Evolutionary conservation across 1,140 invertebrate genomes (phyloP).

Genomic region (Nasonia vitripennis): DNA sequence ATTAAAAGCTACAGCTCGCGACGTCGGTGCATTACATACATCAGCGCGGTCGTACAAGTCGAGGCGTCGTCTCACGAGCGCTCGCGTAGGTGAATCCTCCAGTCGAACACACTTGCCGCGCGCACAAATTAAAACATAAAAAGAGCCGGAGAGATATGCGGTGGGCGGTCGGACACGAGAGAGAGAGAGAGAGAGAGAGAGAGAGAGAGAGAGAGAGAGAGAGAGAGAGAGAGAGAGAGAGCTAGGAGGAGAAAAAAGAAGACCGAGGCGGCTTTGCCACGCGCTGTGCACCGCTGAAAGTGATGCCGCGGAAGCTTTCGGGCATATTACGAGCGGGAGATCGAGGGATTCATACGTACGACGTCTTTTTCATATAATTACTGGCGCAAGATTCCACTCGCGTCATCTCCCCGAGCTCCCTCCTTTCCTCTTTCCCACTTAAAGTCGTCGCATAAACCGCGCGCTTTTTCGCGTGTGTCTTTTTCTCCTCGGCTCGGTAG

Average conservation of each 20-base stretch:
- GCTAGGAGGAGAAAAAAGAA: background rate
- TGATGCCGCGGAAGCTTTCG: conserved; percentile 36
- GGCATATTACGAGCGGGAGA: conserved; percentile 52
- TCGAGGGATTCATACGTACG: conserved; percentile 59
- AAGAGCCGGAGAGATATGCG: conserved; percentile 44
- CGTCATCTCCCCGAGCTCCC: conserved; percentile 41
- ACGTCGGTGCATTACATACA: background rate
- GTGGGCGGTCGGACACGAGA: conserved; percentile 17
- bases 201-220: too few species aligned
- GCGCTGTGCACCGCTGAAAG: background rate
- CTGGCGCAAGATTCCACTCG: conserved; percentile 68
- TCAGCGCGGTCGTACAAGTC: background rate
- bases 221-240: too few species aligned
- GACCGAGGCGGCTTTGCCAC: too few species aligned
- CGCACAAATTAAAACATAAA: conserved; percentile 68
- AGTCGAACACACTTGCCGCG: conserved; percentile 58
- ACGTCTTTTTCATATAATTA: conserved; percentile 72
- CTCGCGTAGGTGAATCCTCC: conserved; percentile 57
- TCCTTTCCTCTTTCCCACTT: background rate
- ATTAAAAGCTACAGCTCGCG: background rate
- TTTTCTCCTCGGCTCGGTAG: conserved; percentile 71
- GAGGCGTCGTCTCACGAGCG: background rate
- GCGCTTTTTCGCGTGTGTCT: conserved; percentile 63
- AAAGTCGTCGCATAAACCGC: background rate
- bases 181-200: too few species aligned